Base-by-base conservation (phyloP, 2,113 vertebrate species). In the Lucifuga dentata region DNA sequence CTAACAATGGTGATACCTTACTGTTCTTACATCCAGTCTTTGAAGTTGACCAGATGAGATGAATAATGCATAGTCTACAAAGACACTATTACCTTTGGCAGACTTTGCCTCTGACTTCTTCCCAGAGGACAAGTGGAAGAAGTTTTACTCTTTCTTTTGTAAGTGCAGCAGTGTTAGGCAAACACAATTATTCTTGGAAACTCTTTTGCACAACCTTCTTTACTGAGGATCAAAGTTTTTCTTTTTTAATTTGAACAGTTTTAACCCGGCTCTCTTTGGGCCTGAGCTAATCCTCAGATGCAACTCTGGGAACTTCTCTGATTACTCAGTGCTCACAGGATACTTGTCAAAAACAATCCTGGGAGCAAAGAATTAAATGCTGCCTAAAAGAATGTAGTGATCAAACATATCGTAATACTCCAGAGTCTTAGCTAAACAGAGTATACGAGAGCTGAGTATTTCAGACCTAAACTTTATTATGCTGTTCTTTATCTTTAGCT, bases 21-120 rank as follows among this genome's bases (percentile, higher is more conserved):
- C 66, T 36, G 65, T 57, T 83, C 79, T 68, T 61, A 73, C 73
- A 59, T 79, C 44, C 51, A 10, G 38, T 48, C 69, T 86, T 78
- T 83, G 76, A 89, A 78, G 87, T 69, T 84, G 81, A 81, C 81
- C 87, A 89, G 72, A 68, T 73, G 69, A 50, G 46, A 89, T 88
- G 73, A 87, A 92, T 91, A 90, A 90, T 86, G 56, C 39, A 89
- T 77, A 4, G 36, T 71, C 62, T 73, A 38, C 57, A 26, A 86
- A 73, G 73, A 84, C 76, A 85, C 73, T 73, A 78, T 91, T 84
- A 86, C 84, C 78, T 86, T 61, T 77, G 75, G 68, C 76, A 89
- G 85, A 78, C 64, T 86, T 85, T 73, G 17, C 73, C 64, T 81
- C 61, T 8, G 53, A 76, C 43, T 71, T 73, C 21, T 10, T 81